Evolutionary conservation across 2,113 vertebrate genomes (phyloP), one percentile per base, ranked within the genome.

Genomic region (Marmota monax): DNA sequence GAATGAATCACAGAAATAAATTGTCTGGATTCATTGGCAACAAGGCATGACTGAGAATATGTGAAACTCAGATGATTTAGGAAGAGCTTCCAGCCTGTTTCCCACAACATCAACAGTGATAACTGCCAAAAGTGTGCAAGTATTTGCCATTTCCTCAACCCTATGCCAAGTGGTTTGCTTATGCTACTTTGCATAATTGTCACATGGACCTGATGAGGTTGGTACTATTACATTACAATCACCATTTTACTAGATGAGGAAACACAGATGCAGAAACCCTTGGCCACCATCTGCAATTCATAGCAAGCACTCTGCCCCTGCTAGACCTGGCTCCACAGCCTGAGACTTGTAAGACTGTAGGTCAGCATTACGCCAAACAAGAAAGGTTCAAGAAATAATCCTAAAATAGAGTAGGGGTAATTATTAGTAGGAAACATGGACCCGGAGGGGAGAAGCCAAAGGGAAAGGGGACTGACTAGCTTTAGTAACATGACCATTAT

Each of bases 11-110:
- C 13, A 13, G 39, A 92, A 65, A 82, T 13, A 61, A 80, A 37
- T 51, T 70, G 22, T 76, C 56, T 96, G 73, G 53, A 82, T 82
- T 80, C 85, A 91, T 61, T 37, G 90, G 58, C 48, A 87, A 51
- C 16, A 77, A 23, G 18, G 34, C 37, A 51, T 17, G 53, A 84
- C 72, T 51, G 27, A 77, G 48, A 32, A 48, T 3, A 53, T 11
- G 17, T 13, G 53, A 32, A 88, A 95, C 63, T 80, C 34, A 93
- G 39, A 86, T 48, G 48, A 86, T 58, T 96, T 69, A 34, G 6
- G 78, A 39, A 83, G 10, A 23, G 51, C 37, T 39, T 92, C 76
- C n/a, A 70, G 67, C 39, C 84, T 58, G 65, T 92, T 80, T 93
- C 72, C 78, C 39, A n/a, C 25, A 88, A 32, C 22, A 87, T 34